These are phyloP conservation scores for Nannoperca obscura DNA, from an alignment of 2,797 vertebrate genomes.

Conservation along the genomic window DNA sequence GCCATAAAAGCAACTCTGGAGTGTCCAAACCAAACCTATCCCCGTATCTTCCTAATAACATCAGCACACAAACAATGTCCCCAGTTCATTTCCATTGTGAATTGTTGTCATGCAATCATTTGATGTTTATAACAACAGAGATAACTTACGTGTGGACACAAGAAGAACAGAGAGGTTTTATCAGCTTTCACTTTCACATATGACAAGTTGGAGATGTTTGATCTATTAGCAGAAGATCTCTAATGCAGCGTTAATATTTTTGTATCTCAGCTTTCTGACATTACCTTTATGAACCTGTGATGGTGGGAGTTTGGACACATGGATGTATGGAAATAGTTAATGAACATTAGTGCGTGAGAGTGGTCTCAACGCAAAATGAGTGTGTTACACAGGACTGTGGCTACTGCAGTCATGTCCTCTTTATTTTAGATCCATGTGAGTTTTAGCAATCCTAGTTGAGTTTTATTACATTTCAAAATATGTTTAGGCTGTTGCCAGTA, in stretches of 20 bases:
- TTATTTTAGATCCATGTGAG: too few relatives aligned
- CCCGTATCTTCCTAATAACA: conserved; percentile 14
- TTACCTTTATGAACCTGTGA: not conserved
- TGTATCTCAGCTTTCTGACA: not conserved
- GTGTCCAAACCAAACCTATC: conserved; percentile 22
- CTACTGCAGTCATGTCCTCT: too few relatives aligned
- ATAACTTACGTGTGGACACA: conserved; percentile 6
- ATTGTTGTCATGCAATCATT: not conserved
- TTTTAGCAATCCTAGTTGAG: not conserved
- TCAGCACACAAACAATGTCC: conserved; percentile 47
- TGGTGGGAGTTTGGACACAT: not conserved
- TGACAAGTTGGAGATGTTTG: not conserved
- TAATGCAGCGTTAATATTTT: not conserved
- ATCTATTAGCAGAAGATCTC: not conserved
- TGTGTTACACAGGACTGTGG: not conserved
- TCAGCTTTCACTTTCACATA: not conserved
- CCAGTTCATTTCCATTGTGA: conserved; percentile 25
- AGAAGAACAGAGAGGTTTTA: not conserved
- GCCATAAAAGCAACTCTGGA: conserved; percentile 57
- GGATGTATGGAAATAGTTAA: not conserved
- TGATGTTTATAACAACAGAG: conserved; percentile 22
- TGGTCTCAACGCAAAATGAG: not conserved
- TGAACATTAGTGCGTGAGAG: not conserved
- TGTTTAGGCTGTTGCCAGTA: not conserved
- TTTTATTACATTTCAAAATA: not conserved